A percentile compares a stretch with the other conserved stretches of the same genome.
phyloP scores from a whole-genome alignment of 2,113 vertebrate species.

The Sylvia atricapilla region DNA sequence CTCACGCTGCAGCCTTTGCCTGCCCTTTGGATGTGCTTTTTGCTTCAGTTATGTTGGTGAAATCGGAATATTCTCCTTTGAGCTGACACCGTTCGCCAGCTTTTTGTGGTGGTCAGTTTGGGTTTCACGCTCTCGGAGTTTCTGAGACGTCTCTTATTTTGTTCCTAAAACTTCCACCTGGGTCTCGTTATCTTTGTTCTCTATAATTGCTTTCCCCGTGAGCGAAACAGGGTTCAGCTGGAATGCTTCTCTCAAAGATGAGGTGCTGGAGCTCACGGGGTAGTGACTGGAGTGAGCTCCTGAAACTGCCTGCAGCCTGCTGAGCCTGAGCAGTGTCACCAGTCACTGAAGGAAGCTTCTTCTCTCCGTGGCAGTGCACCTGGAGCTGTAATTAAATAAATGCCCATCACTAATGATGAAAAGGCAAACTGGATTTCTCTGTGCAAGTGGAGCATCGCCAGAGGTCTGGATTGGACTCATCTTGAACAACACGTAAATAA shows the following conservation, averaged over 20 bases:
- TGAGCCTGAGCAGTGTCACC: too few relatives aligned
- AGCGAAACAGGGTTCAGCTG: neutral
- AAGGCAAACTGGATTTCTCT: neutral
- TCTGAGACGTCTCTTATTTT: neutral
- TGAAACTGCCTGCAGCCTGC: neutral
- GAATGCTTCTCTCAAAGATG: neutral
- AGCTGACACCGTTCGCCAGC: neutral
- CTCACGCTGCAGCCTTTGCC: neutral
- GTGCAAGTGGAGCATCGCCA: neutral
- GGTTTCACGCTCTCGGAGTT: slow-evolving; percentile 3
- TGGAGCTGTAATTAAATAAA: neutral
- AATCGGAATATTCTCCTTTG: neutral
- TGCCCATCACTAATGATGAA: neutral
- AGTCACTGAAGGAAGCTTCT: neutral
- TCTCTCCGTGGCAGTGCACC: neutral
- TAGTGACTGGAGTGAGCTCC: neutral
- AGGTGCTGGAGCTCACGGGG: rapidly evolving
- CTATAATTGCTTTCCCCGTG: neutral
- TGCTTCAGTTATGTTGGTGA: neutral
- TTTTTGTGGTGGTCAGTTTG: neutral
- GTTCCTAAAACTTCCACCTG: neutral
- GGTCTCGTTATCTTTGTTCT: slow-evolving; percentile 12
- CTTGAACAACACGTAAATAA: neutral
- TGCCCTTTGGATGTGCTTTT: slow-evolving; percentile 5
- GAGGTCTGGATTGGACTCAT: neutral